Evolutionary conservation across 1,140 invertebrate species (phyloP).

Genomic region (Eurosta solidaginis): DNA sequence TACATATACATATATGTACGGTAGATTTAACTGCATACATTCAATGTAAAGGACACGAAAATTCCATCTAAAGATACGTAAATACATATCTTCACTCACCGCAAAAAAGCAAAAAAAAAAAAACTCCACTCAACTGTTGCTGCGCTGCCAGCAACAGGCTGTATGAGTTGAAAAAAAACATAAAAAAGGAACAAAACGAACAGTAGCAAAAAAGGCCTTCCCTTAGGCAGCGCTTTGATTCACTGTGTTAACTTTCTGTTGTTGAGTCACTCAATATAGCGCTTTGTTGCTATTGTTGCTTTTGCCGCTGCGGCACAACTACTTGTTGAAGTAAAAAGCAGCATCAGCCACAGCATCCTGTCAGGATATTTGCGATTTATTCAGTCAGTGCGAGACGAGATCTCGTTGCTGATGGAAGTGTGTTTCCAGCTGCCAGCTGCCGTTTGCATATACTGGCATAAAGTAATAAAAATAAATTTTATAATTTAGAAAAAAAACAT

Average conservation of each 20-base stretch:
- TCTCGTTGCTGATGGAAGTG: constrained; percentile 60
- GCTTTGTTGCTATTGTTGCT: background rate
- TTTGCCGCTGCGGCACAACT: background rate
- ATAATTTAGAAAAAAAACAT: too few species aligned
- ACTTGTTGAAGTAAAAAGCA: constrained; percentile 32
- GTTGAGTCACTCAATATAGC: background rate
- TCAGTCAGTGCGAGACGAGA: constrained; percentile 59
- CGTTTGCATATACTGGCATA: constrained; percentile 5
- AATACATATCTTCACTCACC: background rate
- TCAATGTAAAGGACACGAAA: too few species aligned
- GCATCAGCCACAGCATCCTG: constrained; percentile 31
- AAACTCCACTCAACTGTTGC: constrained; percentile 19
- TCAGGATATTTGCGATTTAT: constrained; percentile 31
- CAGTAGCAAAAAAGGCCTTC: background rate
- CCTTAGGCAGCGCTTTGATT: background rate
- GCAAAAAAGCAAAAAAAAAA: too few species aligned
- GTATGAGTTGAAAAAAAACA: background rate
- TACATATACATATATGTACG: too few species aligned
- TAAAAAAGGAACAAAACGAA: background rate
- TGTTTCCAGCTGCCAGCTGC: constrained; percentile 41
- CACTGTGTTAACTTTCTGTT: background rate
- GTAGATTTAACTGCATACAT: too few species aligned
- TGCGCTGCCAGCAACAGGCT: constrained; percentile 22
- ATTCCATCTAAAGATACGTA: too few species aligned
- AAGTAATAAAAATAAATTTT: constrained; percentile 1